A percentile compares a stretch with the other conserved stretches of the same genome.
Conservation (phyloP, 1,140 invertebrate species). For the Calosoma granatense region DNA sequence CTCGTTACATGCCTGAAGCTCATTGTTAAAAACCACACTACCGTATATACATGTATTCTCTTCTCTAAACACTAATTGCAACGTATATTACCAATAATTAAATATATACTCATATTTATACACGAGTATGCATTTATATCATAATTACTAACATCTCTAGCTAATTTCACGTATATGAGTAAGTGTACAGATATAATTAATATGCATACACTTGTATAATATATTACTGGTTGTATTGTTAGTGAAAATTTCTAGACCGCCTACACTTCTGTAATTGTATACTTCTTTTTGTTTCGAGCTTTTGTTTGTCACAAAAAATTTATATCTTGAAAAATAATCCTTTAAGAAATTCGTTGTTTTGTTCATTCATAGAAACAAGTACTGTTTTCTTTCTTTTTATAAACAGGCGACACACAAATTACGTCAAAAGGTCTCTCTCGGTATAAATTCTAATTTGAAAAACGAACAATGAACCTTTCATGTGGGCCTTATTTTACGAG, state of each 20-base stretch:
- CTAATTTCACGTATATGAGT: no score
- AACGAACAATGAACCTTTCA: not conserved
- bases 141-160: no score
- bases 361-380: not conserved
- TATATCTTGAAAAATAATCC: slow-evolving; percentile 8
- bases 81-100: not conserved
- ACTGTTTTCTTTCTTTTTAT: no score
- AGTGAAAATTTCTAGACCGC: no score
- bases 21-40: no score
- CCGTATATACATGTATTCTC: no score
- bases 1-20: no score
- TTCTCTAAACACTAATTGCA: not conserved
- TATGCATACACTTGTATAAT: no score
- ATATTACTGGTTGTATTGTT: no score
- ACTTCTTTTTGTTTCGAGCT: not conserved
- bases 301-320: not conserved
- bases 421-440: not conserved
- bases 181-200: no score
- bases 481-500: no score
- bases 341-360: not conserved
- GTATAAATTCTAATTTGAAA: slow-evolving; percentile 2
- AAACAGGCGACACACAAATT: not conserved
- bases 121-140: no score
- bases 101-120: not conserved
- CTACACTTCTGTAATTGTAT: slow-evolving; percentile 4